Conservation (phyloP, 23 tunicate genomes). For the Trididemnum clinides region DNA sequence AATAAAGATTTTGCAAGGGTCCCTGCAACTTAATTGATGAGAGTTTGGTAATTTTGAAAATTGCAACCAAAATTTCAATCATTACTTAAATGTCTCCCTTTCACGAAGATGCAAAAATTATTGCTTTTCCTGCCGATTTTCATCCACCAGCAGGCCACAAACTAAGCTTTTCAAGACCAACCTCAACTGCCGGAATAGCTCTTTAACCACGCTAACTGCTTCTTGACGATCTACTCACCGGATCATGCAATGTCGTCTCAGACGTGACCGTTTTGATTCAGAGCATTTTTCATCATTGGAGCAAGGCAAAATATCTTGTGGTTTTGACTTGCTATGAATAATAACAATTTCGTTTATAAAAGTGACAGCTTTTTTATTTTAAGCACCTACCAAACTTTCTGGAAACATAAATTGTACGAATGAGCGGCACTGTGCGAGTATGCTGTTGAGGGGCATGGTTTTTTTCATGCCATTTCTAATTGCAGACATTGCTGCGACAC, state of each 20-base stretch:
- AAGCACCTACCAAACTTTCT: neutral
- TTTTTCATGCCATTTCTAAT: neutral
- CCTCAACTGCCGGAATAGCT: neutral
- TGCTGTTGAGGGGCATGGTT: neutral
- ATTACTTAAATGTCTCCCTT: too few species aligned
- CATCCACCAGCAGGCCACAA: neutral
- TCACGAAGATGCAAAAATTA: neutral
- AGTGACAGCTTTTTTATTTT: slow-evolving; percentile 4
- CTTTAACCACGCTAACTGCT: neutral
- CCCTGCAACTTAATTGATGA: too few species aligned
- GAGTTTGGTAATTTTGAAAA: too few species aligned
- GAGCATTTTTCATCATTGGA: neutral
- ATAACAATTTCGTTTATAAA: neutral
- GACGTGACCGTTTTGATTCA: neutral
- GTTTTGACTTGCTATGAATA: neutral
- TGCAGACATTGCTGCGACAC: neutral
- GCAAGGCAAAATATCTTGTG: neutral
- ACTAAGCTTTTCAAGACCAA: neutral
- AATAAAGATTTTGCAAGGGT: too few species aligned
- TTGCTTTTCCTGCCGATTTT: neutral
- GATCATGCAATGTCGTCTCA: neutral
- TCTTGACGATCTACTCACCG: neutral
- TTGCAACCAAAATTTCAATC: neutral
- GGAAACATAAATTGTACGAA: neutral
- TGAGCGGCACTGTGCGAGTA: neutral